phyloP scores from a whole-genome alignment of 1,140 invertebrate species.

The Drosophila albomicans region DNA sequence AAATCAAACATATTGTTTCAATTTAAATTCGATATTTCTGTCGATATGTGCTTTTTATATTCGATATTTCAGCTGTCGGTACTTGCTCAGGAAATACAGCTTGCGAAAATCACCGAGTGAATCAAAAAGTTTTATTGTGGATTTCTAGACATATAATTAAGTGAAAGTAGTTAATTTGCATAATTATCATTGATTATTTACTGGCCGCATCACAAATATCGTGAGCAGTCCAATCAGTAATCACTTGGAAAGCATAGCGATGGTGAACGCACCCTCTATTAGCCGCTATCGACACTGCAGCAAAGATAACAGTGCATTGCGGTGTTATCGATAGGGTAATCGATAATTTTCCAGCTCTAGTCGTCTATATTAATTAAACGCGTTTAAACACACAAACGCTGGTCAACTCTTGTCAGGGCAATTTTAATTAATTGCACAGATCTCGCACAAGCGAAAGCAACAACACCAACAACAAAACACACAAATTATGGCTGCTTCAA shows the following conservation, averaged over 20 bases:
- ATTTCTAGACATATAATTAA: too few species aligned
- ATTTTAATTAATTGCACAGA: conserved; percentile 57
- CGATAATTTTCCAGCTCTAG: conserved; percentile 45
- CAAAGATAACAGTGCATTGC: neutral
- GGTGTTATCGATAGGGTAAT: conserved; percentile 21
- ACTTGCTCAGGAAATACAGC: too few species aligned
- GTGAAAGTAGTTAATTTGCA: too few species aligned
- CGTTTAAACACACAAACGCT: conserved; percentile 67
- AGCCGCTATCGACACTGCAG: conserved; percentile 1
- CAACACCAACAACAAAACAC: conserved; percentile 44
- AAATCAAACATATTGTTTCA: neutral
- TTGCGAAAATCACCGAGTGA: too few species aligned
- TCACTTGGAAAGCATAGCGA: too few species aligned
- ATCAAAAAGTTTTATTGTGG: too few species aligned
- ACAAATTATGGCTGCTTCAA: conserved; percentile 76
- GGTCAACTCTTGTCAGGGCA: conserved; percentile 30
- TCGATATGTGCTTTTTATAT: neutral
- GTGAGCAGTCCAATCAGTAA: too few species aligned
- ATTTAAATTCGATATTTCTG: neutral
- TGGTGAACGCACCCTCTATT: too few species aligned
- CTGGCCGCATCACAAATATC: too few species aligned
- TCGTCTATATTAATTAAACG: conserved; percentile 74
- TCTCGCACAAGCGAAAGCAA: conserved; percentile 66
- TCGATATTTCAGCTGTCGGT: neutral
- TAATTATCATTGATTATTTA: too few species aligned